Percentiles rank a stretch among this genome's conserved stretches.
Conservation (phyloP, 2,888 invertebrate species). For the Ophioninae sp. region DNA sequence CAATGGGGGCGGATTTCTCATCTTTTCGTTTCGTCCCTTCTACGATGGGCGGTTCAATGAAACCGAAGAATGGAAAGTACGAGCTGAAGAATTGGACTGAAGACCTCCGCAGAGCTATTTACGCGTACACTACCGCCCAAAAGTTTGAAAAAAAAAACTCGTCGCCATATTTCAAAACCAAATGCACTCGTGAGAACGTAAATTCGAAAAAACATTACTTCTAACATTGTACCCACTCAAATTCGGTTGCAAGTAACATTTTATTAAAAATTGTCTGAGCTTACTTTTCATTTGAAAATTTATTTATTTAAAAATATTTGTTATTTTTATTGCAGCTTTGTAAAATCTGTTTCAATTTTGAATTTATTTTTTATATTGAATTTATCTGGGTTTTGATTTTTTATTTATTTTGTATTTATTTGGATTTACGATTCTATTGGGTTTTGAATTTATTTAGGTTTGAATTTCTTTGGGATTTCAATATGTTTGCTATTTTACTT, state of each 20-base stretch:
- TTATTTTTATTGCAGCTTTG: not conserved
- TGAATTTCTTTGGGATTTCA: not conserved
- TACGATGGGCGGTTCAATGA: conserved; percentile 61
- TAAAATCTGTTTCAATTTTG: too few species aligned
- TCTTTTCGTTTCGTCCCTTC: conserved; percentile 48
- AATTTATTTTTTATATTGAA: too few species aligned
- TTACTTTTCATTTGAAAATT: too few species aligned
- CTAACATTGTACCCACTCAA: not conserved
- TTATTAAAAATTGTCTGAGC: too few species aligned
- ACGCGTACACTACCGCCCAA: conserved; percentile 7
- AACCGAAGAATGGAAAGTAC: conserved; percentile 52
- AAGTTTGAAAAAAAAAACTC: not conserved
- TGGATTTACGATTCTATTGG: not conserved
- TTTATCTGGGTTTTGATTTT: too few species aligned
- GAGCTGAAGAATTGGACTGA: conserved; percentile 44
- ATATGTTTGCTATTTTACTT: too few species aligned
- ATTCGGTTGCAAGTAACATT: too few species aligned
- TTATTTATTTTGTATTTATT: not conserved
- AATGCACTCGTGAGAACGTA: not conserved
- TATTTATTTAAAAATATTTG: not conserved
- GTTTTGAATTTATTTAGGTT: not conserved
- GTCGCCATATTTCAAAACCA: not conserved
- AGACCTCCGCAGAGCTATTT: conserved; percentile 31
- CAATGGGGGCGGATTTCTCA: conserved; percentile 50
- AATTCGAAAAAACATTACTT: not conserved